Evolutionary conservation across 2,113 vertebrate genomes (phyloP), one percentile per base, ranked within the genome.

Genomic region (Microcebus jonahi): DNA sequence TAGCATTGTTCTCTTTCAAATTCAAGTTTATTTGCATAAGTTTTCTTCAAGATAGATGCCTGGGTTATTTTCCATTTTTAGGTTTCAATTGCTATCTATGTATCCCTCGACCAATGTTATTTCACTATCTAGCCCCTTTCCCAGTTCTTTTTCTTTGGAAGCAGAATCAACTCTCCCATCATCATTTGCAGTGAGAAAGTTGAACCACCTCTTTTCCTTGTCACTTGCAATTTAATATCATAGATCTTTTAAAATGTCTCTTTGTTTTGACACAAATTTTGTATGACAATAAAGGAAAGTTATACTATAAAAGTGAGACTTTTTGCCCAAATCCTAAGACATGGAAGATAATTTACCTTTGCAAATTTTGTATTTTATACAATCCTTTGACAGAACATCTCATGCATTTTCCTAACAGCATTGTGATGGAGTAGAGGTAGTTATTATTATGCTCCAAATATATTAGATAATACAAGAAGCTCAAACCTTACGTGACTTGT

Each of bases 191-290:
- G 39, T 36, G 23, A 29, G 45, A 61, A 97, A 85, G 25, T 55
- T 50, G 81, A 82, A 73, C 31, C 23, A 31, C 20, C 15, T 50
- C 27, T 85, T 67, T 91, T 89, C 67, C 68, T 94, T 96, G 85
- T 94, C 81, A 85, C 65, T 81, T 71, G 39, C 88, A 42, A 90
- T 59, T 91, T 89, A 61, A 77, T 65, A 89, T 31, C 27, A 18
- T 45, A 12, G n/a, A 55, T 87, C 71, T 80, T 92, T 76, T 31
- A 70, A 91, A 88, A 88, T 31, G 13, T n/a, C 36, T 97, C 10
- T 29, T 59, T 34, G 27, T 71, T 77, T 39, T 81, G 67, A 93
- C 29, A 50, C 8, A 73, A 67, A 89, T 63, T 93, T 88, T 75
- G 2, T 63, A 27, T 36, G 77, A 75, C 55, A 92, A 90, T 81